Evolutionary conservation across 2,797 vertebrate species (phyloP), one percentile per base, ranked within the genome.

Genomic region (Lithobates pipiens): DNA sequence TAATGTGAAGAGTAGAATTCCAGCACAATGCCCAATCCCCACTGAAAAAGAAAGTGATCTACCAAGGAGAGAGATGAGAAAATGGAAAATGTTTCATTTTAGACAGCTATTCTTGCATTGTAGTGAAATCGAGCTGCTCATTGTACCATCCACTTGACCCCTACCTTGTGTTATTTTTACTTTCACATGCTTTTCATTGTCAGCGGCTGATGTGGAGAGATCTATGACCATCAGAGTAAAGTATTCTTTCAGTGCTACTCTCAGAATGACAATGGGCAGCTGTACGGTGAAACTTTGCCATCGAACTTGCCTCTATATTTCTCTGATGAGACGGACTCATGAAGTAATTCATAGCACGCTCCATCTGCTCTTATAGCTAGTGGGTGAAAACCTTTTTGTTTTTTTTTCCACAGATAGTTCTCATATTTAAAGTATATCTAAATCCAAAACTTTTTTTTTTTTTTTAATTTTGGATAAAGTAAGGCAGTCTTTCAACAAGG

Each of bases 181-280:
- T 54, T 36, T 72, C 54, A 23, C 80, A 27, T 8, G 79, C 65
- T 63, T 86, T 82, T 65, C 50, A 82, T 86, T 86, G 79, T 77
- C 70, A 73, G 70, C 42, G 23, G 39, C 39, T 34, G 65, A 70
- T 71, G 79, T 29, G 61, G 54, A 78, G 54, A 72, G 68, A 80
- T 82, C 79, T 82, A 54, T 77, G 78, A 71, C 80, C 85, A 82
- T 82, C 75, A 77, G 50, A 82, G 74, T 61, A 86, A 86, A 86
- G 65, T 77, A 76, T n/a, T 57, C 63, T 85, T 85, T 85, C 71
- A 80, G 23, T 71, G 72, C 44, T 63, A 57, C 23, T 42, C 44
- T 63, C 27, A 71, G 69, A 82, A 73, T 73, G 74, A 86, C 80
- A 86, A 82, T 82, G 68, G 69, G 72, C 74, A 86, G 79, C 29